Evolutionary conservation across 2,797 vertebrate genomes (phyloP), one percentile per base, ranked within the genome.

Genomic region (Brachyalestes nurse): DNA sequence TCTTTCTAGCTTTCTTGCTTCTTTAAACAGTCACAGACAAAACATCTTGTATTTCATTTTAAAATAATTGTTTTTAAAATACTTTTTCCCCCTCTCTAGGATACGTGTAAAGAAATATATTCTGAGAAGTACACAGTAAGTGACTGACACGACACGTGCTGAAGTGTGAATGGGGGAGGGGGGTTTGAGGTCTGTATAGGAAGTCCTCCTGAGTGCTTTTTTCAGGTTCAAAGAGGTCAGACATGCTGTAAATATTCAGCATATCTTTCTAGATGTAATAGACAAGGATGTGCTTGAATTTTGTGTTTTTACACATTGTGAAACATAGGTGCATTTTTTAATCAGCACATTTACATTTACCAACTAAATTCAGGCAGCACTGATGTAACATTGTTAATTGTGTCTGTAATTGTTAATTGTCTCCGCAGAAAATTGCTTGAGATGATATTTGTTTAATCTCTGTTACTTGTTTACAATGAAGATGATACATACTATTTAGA

Each of bases 81-180:
- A 9, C 9, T 7, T 7, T 13, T 61, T 81, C 74, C 53, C 8
- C 73, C 34, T 76, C 82, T 92, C 87, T 84, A 86, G 55, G 78
- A 51, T 12, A 66, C 83, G 64, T 93, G 92, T 74, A 21, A 79
- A 47, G 28, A 0, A 4, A 10, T 75, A 1, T 21, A 19, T 8
- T 57, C 84, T 12, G 17, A 8, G 9, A 88, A 75, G 10, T 0
- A 82, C 55, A 69, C 66, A 66, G 92, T 94, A 81, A 92, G 92
- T 90, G 71, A 62, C 6, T 17, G 6, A 19, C 17, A 2, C 51
- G 9, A 6, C 4, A 10, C 17, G 4, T 38, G 49, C 4, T 5
- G 10, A 34, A 55, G 17, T 53, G 19, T 25, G 23, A 28, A 10
- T 6, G 25, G 23, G 17, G 25, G 6, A 38, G 47, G 21, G 23